Evolutionary conservation across 2,797 vertebrate species (phyloP).

Genomic region (Distichodus sexfasciatus): DNA sequence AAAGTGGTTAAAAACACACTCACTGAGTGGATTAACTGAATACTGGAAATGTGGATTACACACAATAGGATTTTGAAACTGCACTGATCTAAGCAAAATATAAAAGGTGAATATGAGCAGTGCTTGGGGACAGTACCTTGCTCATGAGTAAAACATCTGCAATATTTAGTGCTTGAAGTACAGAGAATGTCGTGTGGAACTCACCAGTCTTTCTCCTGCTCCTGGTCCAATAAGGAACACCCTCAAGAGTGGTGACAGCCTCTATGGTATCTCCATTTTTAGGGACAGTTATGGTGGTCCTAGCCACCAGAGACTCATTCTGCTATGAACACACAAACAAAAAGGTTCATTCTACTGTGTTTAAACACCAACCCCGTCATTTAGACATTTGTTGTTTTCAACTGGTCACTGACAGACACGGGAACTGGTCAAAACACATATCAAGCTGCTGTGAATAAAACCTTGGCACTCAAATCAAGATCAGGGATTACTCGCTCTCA

Average conservation of each 20-base stretch:
- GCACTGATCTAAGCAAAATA: too few species aligned
- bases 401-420: too few species aligned
- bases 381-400: too few species aligned
- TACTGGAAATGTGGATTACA: too few species aligned
- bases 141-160: too few species aligned
- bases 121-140: too few species aligned
- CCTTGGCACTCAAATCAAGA: not conserved
- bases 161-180: not conserved
- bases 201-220: slow-evolving; percentile 85
- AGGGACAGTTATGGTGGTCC: slow-evolving; percentile 90
- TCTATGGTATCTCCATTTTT: slow-evolving; percentile 88
- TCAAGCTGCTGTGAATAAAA: not conserved
- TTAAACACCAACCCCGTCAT: not conserved
- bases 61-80: too few species aligned
- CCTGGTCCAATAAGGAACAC: slow-evolving; percentile 84
- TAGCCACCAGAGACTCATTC: slow-evolving; percentile 91
- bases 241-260: slow-evolving; percentile 89
- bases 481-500: not conserved
- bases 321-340: slow-evolving; percentile 63
- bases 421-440: rapidly evolving
- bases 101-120: too few species aligned
- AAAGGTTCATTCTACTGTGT: not conserved
- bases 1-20: too few species aligned
- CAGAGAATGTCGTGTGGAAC: not conserved
- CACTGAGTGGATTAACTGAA: too few species aligned